A percentile compares a stretch with the other conserved stretches of the same genome.
phyloP scores from a whole-genome alignment of 1,140 invertebrate genomes.

The Hermatobates lingyangjiaoensis region DNA sequence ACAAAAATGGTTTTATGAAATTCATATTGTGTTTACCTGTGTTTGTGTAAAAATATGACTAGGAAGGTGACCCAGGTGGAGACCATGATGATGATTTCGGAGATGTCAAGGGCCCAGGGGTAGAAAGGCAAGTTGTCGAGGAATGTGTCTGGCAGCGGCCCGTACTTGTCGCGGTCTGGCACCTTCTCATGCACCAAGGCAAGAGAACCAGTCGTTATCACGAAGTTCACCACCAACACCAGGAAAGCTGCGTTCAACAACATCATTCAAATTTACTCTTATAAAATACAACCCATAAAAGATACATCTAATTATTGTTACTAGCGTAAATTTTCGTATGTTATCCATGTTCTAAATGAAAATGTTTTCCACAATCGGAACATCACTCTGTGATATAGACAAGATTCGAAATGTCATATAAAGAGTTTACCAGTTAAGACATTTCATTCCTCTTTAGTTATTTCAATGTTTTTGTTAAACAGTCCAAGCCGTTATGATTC shows the following conservation, averaged over 20 bases:
- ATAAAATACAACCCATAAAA: slow-evolving; percentile 8
- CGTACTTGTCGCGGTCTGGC: slow-evolving; percentile 45
- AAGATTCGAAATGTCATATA: too few species aligned
- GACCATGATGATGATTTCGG: slow-evolving; percentile 70
- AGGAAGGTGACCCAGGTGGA: slow-evolving; percentile 49
- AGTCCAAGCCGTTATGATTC: too few species aligned
- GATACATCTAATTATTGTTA: neutral
- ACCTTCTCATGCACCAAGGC: slow-evolving; percentile 69
- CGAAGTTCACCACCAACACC: slow-evolving; percentile 37
- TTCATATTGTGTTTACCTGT: slow-evolving; percentile 33
- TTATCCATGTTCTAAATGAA: too few species aligned
- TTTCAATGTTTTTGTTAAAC: too few species aligned
- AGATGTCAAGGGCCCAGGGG: slow-evolving; percentile 56
- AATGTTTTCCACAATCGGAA: too few species aligned
- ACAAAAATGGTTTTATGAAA: too few species aligned
- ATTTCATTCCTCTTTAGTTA: too few species aligned
- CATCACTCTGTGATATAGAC: too few species aligned
- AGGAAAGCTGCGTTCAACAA: slow-evolving; percentile 40
- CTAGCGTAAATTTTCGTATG: too few species aligned
- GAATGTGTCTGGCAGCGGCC: slow-evolving; percentile 60
- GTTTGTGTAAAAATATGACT: slow-evolving; percentile 62
- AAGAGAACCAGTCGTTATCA: slow-evolving; percentile 45
- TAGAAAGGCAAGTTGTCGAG: slow-evolving; percentile 53
- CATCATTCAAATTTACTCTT: too few species aligned
- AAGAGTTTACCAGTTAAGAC: too few species aligned